Conservation (phyloP, 2,888 invertebrate species). For the Chloromyia formosa region DNA sequence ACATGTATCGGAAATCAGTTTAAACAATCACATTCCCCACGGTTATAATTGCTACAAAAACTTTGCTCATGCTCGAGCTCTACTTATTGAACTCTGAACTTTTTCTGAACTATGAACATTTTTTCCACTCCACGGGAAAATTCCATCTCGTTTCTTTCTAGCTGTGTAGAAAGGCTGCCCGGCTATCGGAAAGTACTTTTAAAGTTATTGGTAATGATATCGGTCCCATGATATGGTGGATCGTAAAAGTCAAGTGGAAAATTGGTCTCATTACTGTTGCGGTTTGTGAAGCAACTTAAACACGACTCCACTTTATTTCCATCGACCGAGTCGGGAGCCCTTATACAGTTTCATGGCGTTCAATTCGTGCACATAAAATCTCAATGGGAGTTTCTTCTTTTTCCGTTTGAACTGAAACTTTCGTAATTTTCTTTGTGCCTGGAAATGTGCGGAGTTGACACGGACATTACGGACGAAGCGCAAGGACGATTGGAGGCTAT, state of each 20-base stretch:
- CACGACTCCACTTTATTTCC: no score
- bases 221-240: neutral
- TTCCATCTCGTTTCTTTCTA: no score
- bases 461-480: neutral
- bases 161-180: neutral
- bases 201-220: conserved; percentile 16
- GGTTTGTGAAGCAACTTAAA: neutral
- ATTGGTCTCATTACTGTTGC: conserved; percentile 14
- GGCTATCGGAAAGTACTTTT: conserved; percentile 2
- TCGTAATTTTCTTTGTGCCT: conserved; percentile 7
- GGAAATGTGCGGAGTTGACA: neutral
- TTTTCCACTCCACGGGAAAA: no score
- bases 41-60: no score
- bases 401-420: conserved; percentile 6
- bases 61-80: no score
- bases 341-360: no score
- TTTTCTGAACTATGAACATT: no score
- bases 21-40: no score
- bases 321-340: no score
- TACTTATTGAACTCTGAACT: no score
- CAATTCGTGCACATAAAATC: no score
- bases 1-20: no score
- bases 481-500: neutral
- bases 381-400: neutral
- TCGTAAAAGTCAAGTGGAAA: conserved; percentile 5